phyloP scores from a whole-genome alignment of 2,797 vertebrate genomes.

The Rhyacichthys aspro region DNA sequence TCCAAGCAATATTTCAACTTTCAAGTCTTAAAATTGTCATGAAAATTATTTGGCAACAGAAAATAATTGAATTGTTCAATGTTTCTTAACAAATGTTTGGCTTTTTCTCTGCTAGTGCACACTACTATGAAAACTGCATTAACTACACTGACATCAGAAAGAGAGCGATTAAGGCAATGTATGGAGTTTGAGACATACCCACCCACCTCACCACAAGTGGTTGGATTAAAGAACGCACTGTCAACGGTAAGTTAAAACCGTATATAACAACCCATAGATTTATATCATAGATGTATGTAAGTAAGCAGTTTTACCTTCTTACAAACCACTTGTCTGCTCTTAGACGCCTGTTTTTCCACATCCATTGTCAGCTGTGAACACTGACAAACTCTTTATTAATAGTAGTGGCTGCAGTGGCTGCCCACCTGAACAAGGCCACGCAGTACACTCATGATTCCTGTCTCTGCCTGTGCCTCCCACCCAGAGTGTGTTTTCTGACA shows the following conservation, averaged over 20 bases:
- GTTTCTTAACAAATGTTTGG: neutral
- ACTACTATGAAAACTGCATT: conserved; percentile 89
- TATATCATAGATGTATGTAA: neutral
- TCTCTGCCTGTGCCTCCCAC: conserved; percentile 41
- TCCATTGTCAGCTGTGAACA: conserved; percentile 40
- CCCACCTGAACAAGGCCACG: conserved; percentile 37
- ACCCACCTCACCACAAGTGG: conserved; percentile 87
- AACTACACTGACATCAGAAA: conserved; percentile 86
- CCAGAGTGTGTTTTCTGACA: conserved; percentile 24
- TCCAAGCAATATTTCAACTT: conserved; percentile 15
- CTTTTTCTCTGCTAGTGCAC: conserved; percentile 81
- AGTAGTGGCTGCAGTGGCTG: conserved; percentile 29
- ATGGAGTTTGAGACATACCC: conserved; percentile 84
- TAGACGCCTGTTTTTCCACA: conserved; percentile 43
- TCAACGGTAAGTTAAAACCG: conserved; percentile 81
- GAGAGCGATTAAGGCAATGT: conserved; percentile 88
- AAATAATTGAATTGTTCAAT: conserved; percentile 12
- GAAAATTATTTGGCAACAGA: neutral
- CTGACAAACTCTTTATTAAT: conserved; percentile 41
- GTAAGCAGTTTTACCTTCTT: conserved; percentile 14
- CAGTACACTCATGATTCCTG: conserved; percentile 45
- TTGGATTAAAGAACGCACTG: conserved; percentile 88
- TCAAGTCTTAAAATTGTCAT: conserved; percentile 5
- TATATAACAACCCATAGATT: neutral
- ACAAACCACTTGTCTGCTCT: conserved; percentile 9